phyloP scores from a whole-genome alignment of 2,888 invertebrate genomes.

The Athalia circularis region DNA sequence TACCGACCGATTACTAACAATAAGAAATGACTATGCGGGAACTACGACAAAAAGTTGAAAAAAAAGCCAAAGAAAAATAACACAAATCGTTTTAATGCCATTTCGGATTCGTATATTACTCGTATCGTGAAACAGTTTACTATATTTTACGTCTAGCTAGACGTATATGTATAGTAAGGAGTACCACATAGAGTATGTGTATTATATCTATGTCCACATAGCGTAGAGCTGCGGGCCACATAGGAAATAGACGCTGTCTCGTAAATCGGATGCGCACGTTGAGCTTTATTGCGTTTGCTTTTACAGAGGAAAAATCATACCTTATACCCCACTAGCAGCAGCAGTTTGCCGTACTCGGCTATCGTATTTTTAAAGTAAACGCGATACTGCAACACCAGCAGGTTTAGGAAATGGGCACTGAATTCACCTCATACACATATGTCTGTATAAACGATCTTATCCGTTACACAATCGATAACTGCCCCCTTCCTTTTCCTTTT shows the following conservation, averaged over 20 bases:
- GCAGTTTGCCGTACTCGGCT: neutral
- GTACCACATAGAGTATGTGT: neutral
- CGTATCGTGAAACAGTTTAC: constrained; percentile 21
- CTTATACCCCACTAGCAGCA: neutral
- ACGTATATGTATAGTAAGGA: too few relatives aligned
- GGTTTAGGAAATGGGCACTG: too few relatives aligned
- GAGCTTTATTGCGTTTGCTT: constrained; percentile 34
- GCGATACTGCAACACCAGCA: too few relatives aligned
- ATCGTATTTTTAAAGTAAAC: neutral
- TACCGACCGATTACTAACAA: too few relatives aligned
- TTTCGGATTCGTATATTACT: constrained; percentile 23
- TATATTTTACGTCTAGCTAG: constrained; percentile 17
- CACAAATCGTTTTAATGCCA: constrained; percentile 16
- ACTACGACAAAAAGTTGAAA: neutral
- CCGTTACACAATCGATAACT: too few relatives aligned
- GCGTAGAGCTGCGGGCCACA: neutral
- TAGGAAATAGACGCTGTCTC: constrained; percentile 32
- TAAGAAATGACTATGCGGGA: too few relatives aligned
- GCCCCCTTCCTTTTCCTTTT: too few relatives aligned
- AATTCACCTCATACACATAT: too few relatives aligned
- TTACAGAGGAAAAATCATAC: constrained; percentile 12
- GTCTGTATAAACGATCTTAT: too few relatives aligned
- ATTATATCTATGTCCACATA: neutral
- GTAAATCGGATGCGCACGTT: constrained; percentile 29
- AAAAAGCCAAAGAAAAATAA: neutral